A percentile compares a stretch with the other conserved stretches of the same genome.
Conservation (phyloP, 2,113 vertebrate species). For the Siniperca chuatsi region DNA sequence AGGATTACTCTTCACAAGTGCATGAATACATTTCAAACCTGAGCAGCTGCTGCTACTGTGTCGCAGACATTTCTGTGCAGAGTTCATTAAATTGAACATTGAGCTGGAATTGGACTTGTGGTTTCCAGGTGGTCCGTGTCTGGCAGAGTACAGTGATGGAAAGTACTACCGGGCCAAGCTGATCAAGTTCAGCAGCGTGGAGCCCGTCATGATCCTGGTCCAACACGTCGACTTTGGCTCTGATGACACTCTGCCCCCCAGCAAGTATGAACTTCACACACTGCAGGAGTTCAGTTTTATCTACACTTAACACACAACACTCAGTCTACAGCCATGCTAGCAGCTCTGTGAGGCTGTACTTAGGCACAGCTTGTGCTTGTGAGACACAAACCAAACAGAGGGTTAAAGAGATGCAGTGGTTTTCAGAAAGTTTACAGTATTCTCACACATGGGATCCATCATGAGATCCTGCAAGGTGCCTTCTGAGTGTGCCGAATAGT, state of each 20-base stretch:
- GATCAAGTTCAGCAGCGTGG: slow-evolving; percentile 81
- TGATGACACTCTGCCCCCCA: slow-evolving; percentile 83
- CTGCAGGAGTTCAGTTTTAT: neutral
- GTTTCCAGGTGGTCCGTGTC: slow-evolving; percentile 88
- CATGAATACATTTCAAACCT: too few species aligned
- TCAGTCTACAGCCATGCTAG: too few species aligned
- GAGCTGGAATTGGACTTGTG: neutral
- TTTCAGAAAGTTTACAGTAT: too few species aligned
- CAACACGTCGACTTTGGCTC: slow-evolving; percentile 95
- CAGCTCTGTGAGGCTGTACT: too few species aligned
- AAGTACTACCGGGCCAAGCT: slow-evolving; percentile 91
- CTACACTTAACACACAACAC: neutral
- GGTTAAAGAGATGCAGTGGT: too few species aligned
- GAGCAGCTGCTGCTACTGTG: neutral
- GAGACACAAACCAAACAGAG: too few species aligned
- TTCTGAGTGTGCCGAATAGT: too few species aligned
- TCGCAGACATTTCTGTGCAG: neutral
- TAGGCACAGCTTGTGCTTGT: too few species aligned
- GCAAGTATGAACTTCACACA: slow-evolving; percentile 82
- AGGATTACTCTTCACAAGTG: too few species aligned
- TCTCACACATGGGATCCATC: too few species aligned
- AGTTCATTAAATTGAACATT: neutral
- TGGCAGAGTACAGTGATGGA: slow-evolving; percentile 92
- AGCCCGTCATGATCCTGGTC: slow-evolving; percentile 86
- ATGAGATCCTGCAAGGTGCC: too few species aligned